Percentiles rank a stretch among this genome's conserved stretches.
Evolutionary conservation across 2,888 invertebrate genomes (phyloP).

Genomic region (Lasioglossum pauxillum): DNA sequence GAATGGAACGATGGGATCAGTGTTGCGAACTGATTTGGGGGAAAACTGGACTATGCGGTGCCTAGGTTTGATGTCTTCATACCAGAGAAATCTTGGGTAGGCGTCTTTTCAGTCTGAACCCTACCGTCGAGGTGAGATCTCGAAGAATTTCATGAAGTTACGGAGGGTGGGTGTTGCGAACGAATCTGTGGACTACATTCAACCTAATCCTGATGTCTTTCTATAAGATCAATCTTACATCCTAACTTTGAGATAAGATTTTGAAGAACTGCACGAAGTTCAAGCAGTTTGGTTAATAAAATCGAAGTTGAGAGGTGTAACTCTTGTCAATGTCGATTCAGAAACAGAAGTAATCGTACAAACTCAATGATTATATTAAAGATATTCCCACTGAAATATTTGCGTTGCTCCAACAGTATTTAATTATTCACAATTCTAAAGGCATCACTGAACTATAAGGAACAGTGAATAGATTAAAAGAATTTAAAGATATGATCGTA

Average conservation of each 20-base stretch:
- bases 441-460: too few relatives aligned
- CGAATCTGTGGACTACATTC: not conserved
- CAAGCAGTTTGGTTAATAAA: too few relatives aligned
- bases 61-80: not conserved
- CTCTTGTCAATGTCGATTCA: too few relatives aligned
- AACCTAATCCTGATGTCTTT: not conserved
- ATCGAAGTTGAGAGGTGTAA: too few relatives aligned
- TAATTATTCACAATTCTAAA: too few relatives aligned
- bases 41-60: not conserved
- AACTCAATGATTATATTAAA: too few relatives aligned
- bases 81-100: not conserved
- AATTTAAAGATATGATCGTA: too few relatives aligned
- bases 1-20: not conserved
- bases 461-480: too few relatives aligned
- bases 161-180: not conserved
- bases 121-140: not conserved
- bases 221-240: not conserved
- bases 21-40: not conserved
- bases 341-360: too few relatives aligned
- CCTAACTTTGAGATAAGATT: not conserved
- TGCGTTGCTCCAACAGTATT: too few relatives aligned
- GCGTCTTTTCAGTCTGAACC: not conserved
- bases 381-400: too few relatives aligned
- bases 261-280: not conserved
- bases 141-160: not conserved